phyloP scores from a whole-genome alignment of 2,888 invertebrate species.

The Lomographa bimaculata region DNA sequence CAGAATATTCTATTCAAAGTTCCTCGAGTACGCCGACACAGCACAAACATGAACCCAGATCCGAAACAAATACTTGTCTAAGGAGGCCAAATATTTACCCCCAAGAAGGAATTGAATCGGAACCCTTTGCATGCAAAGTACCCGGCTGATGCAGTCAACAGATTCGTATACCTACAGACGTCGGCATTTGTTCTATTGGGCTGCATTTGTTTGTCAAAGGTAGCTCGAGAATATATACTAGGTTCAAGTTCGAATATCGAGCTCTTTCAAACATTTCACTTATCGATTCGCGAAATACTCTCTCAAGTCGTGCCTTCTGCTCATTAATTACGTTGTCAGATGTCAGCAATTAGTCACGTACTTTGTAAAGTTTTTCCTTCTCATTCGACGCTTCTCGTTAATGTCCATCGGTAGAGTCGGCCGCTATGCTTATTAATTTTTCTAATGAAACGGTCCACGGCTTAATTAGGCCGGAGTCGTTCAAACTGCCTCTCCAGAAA shows the following conservation, averaged over 20 bases:
- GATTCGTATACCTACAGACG: slow-evolving; percentile 4
- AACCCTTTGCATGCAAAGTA: slow-evolving; percentile 31
- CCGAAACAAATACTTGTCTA: slow-evolving; percentile 33
- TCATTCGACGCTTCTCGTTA: slow-evolving; percentile 44
- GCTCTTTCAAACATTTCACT: slow-evolving; percentile 3
- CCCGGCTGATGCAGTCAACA: slow-evolving; percentile 18
- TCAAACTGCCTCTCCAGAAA: slow-evolving; percentile 55
- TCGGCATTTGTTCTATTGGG: slow-evolving; percentile 11
- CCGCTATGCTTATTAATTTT: slow-evolving; percentile 60
- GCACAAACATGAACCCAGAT: slow-evolving; percentile 29
- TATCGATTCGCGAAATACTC: slow-evolving; percentile 8
- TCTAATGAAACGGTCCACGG: slow-evolving; percentile 54
- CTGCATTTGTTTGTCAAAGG: slow-evolving; percentile 20
- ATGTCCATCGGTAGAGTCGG: slow-evolving; percentile 37
- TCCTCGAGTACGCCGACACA: slow-evolving; percentile 23
- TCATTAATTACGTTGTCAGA: slow-evolving; percentile 33
- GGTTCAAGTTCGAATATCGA: background rate
- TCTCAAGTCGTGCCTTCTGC: background rate
- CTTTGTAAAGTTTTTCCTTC: slow-evolving; percentile 41
- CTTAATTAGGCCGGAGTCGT: slow-evolving; percentile 54
- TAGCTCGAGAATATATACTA: no score
- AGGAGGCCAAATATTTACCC: slow-evolving; percentile 28
- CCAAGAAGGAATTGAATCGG: slow-evolving; percentile 22
- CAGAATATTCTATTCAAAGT: slow-evolving; percentile 29
- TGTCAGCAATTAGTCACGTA: slow-evolving; percentile 40